Percentiles rank a stretch among this genome's conserved stretches.
Conservation (phyloP, 2,113 vertebrate species). For the Hyperopisus bebe region DNA sequence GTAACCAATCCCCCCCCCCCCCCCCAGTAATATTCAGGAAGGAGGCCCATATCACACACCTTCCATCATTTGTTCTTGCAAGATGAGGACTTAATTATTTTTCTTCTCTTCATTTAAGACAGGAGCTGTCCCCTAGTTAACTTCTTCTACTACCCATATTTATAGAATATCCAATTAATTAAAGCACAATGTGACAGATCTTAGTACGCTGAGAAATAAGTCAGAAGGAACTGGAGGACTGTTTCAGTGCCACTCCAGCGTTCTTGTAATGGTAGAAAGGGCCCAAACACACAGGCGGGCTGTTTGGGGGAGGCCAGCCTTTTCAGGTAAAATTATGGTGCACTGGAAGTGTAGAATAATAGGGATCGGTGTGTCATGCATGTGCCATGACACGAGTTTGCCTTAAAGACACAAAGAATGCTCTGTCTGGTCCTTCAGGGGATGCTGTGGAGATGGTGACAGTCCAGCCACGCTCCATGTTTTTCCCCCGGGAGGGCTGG, state of each 20-base stretch:
- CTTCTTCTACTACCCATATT: constrained; percentile 11
- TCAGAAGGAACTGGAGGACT: neutral
- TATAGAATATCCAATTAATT: constrained; percentile 23
- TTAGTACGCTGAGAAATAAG: neutral
- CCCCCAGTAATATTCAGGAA: neutral
- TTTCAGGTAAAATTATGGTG: neutral
- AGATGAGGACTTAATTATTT: constrained; percentile 20
- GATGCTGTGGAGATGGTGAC: constrained; percentile 60
- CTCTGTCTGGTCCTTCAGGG: constrained; percentile 55
- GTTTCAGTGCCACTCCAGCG: neutral
- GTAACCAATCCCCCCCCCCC: neutral
- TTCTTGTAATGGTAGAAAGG: neutral
- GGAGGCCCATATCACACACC: neutral
- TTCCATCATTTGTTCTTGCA: neutral
- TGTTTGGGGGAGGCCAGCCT: neutral
- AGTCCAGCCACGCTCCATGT: constrained; percentile 74
- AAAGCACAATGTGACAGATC: neutral
- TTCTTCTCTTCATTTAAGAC: constrained; percentile 13
- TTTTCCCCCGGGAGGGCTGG: constrained; percentile 67
- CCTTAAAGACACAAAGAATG: neutral
- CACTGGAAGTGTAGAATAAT: neutral
- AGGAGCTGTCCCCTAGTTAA: constrained; percentile 7
- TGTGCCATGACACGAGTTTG: neutral
- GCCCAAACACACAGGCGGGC: neutral
- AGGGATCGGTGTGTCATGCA: neutral